Percentiles rank a stretch among this genome's conserved stretches.
These are phyloP conservation scores for Limosa lapponica DNA, from an alignment of 2,797 vertebrate genomes.

Conservation along the genomic window DNA sequence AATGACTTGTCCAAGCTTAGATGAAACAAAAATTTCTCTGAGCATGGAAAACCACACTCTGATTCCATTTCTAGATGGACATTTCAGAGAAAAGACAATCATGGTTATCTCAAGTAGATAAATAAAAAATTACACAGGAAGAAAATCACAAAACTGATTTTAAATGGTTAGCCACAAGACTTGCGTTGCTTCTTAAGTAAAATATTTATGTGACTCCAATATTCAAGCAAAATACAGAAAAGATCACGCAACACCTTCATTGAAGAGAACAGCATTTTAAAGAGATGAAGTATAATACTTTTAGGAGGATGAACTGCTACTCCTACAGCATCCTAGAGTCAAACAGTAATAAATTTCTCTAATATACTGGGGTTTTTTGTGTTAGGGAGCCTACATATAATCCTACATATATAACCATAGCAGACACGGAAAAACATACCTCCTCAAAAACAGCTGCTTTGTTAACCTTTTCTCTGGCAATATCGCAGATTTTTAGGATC, in stretches of 20 bases:
- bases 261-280: neutral
- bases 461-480: conserved; percentile 97
- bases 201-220: neutral
- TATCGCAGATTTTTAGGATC: conserved; percentile 97
- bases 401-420: neutral
- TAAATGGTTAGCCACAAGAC: neutral
- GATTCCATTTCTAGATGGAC: neutral
- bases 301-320: neutral
- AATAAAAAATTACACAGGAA: neutral
- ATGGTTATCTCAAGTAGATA: neutral
- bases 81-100: neutral
- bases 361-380: neutral
- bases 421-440: conserved; percentile 76
- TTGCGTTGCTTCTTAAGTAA: neutral
- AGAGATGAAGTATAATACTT: neutral
- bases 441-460: conserved; percentile 99
- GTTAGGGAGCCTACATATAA: neutral
- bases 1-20: neutral
- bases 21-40: neutral
- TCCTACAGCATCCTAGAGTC: rapidly evolving
- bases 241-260: neutral
- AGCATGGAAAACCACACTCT: neutral
- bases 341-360: neutral
- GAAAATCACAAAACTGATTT: neutral
- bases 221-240: neutral